Evolutionary conservation across 1,140 invertebrate species (phyloP).

Genomic region (Diachasmimorpha longicaudata): DNA sequence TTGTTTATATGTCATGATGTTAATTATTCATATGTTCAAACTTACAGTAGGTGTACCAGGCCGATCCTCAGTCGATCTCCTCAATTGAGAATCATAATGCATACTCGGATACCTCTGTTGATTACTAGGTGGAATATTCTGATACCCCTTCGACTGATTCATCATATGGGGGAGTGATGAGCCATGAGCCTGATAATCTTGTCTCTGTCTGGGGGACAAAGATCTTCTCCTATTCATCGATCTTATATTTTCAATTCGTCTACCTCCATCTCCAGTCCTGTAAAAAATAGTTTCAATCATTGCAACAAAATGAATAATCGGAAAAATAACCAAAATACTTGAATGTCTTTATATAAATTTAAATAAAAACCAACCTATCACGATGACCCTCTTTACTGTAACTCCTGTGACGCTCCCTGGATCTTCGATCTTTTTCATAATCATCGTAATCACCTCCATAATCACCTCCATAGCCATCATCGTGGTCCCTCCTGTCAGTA

Average conservation of each 20-base stretch:
- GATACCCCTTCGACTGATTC: constrained; percentile 52
- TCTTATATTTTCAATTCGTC: constrained; percentile 51
- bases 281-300: constrained; percentile 10
- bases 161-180: constrained; percentile 42
- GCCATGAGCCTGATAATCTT: constrained; percentile 45
- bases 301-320: no score
- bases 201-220: constrained; percentile 51
- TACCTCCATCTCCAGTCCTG: constrained; percentile 49
- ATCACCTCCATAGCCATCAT: constrained; percentile 40
- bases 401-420: constrained; percentile 53
- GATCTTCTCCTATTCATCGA: constrained; percentile 51
- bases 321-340: no score
- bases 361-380: constrained; percentile 45
- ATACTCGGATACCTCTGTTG: constrained; percentile 51
- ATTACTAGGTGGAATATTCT: constrained; percentile 43
- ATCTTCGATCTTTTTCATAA: constrained; percentile 42
- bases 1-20: no score
- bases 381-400: constrained; percentile 57
- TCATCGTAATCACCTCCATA: constrained; percentile 22
- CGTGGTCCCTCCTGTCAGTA: constrained; percentile 47
- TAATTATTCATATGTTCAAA: constrained; percentile 14
- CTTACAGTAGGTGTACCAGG: constrained; percentile 75
- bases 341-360: neutral
- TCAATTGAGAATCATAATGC: constrained; percentile 57
- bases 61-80: constrained; percentile 66